Base-by-base conservation (phyloP, 2,888 invertebrate species). In the Ectobius pallidus region DNA sequence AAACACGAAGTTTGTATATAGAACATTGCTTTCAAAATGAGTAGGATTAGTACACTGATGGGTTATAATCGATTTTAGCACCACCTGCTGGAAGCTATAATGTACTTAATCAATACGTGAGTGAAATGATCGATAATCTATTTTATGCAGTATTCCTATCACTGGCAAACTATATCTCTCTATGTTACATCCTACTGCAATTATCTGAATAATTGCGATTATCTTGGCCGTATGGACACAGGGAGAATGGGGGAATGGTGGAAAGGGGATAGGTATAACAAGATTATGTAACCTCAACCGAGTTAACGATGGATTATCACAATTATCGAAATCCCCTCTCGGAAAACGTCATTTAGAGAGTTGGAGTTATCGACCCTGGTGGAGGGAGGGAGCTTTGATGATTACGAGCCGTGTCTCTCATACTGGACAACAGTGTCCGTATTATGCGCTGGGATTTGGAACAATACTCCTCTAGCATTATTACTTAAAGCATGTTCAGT, bases 291-390 rank as follows among this genome's bases (percentile, higher is more conserved):
- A 65, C 42, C 65, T 65, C 65, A 65, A 65, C 65, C 27, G 65
- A 65, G 65, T 65, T 65, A 65, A 46, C 65, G 46, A 65, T 44
- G 65, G 65, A 65, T 65, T 65, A 65, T 65, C 65, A 11, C 65
- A 65, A 65, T 65, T 65, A 65, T 65, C 27, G 65, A 46, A 65
- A 65, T 65, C 65, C 65, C 65, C 65, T 65, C 65, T 46, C 65
- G 65, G 65, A 65, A 65, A 65, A 65, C 65, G 65, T 65, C 65
- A 46, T 65, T 65, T 65, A 65, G 65, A 46, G 46, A 58, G 58
- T 30, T 58, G 25, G 58, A 32, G 30, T 16, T 58, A 58, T 58
- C 58, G 58, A 52, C 14, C 52, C 11, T 52, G 27, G 46, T 16
- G 27, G 32, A 25, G 11, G 25, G 25, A 14, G 16, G 30, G 30